Base-by-base conservation (phyloP, 1,140 invertebrate species). In the Apis laboriosa region DNA sequence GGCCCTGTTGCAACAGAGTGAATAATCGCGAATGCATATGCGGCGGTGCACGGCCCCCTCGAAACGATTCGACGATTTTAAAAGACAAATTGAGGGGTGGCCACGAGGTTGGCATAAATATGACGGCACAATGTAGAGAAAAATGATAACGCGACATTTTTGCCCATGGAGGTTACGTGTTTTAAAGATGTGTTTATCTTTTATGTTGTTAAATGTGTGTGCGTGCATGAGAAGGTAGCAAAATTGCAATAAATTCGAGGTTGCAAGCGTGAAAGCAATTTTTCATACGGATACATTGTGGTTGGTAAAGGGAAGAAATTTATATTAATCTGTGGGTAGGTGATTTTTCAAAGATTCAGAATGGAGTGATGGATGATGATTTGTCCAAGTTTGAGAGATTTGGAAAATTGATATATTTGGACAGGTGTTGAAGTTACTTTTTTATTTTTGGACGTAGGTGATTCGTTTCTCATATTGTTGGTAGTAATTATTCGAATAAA, bases 11-110 rank as follows among this genome's bases (percentile, higher is more conserved):
- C 9, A 56, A 53, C 19, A 15, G 0, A 13, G 2, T 24, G 43
- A 43, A 53, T 43, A 53, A n/a, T 51, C 11, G 19, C 19, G 19
- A 19, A 49, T n/a, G 43, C 9, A 43, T 68, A 43, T 13, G 21
- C 5, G 34, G 34, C 8, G 2, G 15, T 11, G 17, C 24, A 66
- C 28, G 19, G 28, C 17, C 43, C 24, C 63, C 43, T 67, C 19
- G 66, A 43, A 43, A 43, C 34, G 34, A 67, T 55, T 43, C 51
- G 24, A 13, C 70, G 70, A 72, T 28, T 55, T 19, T 28, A 21
- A 17, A 13, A 34, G 70, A 72, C 70, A 72, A 55, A 72, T 72
- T 19, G 51, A 72, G 34, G 43, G 34, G 43, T n/a, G 66, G 19
- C 19, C 9, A 9, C 43, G 19, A 7, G n/a, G 3, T 49, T 43